Conservation (phyloP, 2,113 vertebrate genomes). For the Lipophrys pholis region DNA sequence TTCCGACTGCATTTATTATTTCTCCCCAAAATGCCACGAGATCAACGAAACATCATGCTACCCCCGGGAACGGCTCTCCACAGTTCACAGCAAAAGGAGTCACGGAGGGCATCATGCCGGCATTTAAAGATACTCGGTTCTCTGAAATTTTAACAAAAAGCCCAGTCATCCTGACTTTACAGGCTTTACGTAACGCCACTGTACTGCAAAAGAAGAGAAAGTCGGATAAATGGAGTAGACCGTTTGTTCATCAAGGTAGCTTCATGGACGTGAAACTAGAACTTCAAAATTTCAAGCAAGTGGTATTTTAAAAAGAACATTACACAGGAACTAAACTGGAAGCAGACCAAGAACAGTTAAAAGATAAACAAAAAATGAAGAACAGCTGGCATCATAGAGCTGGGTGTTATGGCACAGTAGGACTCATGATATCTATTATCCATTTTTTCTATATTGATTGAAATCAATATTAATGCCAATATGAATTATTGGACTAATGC, state of each 20-base stretch:
- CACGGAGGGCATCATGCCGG: slow-evolving; percentile 37
- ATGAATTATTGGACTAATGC: too few relatives aligned
- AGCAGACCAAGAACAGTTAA: too few relatives aligned
- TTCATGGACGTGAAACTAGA: not conserved
- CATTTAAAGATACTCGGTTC: slow-evolving; percentile 46
- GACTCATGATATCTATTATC: too few relatives aligned
- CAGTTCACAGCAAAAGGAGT: slow-evolving; percentile 9
- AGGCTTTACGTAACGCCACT: not conserved
- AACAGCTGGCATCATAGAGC: too few relatives aligned
- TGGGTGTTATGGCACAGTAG: too few relatives aligned
- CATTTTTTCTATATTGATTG: too few relatives aligned
- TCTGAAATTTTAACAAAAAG: slow-evolving; percentile 46
- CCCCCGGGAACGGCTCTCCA: slow-evolving; percentile 19
- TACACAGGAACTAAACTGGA: too few relatives aligned
- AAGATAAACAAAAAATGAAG: too few relatives aligned
- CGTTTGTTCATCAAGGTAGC: not conserved
- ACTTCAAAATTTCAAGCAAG: not conserved
- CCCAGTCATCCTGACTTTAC: slow-evolving; percentile 6
- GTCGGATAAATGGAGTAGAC: not conserved
- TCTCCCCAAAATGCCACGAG: slow-evolving; percentile 64
- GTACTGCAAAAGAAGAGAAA: slow-evolving; percentile 13
- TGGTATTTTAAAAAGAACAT: too few relatives aligned
- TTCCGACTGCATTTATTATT: slow-evolving; percentile 54
- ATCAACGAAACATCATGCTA: slow-evolving; percentile 31
- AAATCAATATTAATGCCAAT: too few relatives aligned